Evolutionary conservation across 2,888 invertebrate genomes (phyloP).

Genomic region (Amphipyra berbera): DNA sequence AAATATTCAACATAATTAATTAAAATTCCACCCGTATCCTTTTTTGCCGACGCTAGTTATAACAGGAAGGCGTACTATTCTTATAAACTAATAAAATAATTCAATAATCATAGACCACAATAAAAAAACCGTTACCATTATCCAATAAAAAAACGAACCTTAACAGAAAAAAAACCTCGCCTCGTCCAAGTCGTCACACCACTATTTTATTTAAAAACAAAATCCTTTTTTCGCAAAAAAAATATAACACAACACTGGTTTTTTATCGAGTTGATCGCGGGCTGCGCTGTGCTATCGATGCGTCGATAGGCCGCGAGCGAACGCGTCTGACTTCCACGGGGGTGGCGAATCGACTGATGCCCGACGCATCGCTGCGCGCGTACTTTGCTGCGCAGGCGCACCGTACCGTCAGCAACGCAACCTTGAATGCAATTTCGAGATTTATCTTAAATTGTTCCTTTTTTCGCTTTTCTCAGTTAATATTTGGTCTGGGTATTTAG

Average conservation of each 20-base stretch:
- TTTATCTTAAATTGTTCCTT: constrained; percentile 73
- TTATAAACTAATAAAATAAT: constrained; percentile 34
- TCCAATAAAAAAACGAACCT: constrained; percentile 65
- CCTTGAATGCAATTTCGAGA: constrained; percentile 79
- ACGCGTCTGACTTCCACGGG: constrained; percentile 59
- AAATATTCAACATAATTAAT: constrained; percentile 5
- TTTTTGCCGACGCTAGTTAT: constrained; percentile 19
- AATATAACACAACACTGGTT: constrained; percentile 74
- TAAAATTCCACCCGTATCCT: constrained; percentile 1
- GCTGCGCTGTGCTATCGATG: constrained; percentile 69
- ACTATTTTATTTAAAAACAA: constrained; percentile 60
- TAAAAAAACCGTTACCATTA: constrained; percentile 40
- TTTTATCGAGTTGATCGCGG: constrained; percentile 66
- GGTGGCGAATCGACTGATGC: constrained; percentile 72
- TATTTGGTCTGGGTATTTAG: constrained; percentile 18
- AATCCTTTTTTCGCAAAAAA: constrained; percentile 66
- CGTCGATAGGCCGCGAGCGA: constrained; percentile 64
- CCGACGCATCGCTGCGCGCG: constrained; percentile 54
- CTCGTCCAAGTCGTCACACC: constrained; percentile 72
- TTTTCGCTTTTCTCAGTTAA: constrained; percentile 38
- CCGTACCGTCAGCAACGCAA: constrained; percentile 64
- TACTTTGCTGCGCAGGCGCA: constrained; percentile 69
- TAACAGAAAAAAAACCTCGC: constrained; percentile 69
- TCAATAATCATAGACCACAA: constrained; percentile 38
- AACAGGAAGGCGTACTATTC: not conserved